Base-by-base conservation (phyloP, 2,113 vertebrate species). In the Atherinomorus stipes region DNA sequence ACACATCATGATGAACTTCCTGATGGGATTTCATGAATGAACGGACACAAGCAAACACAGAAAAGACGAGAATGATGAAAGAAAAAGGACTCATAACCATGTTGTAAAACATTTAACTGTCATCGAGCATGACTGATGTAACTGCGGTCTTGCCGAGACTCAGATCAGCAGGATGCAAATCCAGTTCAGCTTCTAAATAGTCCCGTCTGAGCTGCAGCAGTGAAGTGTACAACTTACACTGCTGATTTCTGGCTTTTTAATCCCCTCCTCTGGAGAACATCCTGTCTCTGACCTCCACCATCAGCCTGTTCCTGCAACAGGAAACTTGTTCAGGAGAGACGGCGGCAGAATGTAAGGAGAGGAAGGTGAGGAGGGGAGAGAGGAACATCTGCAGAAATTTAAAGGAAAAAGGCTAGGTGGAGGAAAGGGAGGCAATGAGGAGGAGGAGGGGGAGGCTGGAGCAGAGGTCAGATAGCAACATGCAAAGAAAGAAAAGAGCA, bases 231-330 rank as follows among this genome's bases (percentile, higher is more conserved):
- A 47, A 45, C 18, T 26, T 64, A 16, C 19, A 9, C 16, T 28
- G 60, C 60, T 47, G 42, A 28, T 42, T 23, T 62, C 22, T 12
- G 21, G 38, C 38, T 11, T 26, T 42, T 18, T 62, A n/a, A 21
- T 18, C 38, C 49, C 38, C 16, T 19, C 15, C 54, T 52, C 42
- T 62, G 21, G 42, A 49, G 66, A 42, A 69, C 53, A 58, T 87
- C 81, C 85, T 72, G 74, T 65, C 15, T 68, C 71, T 72, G 81
- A 53, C 70, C 74, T 74, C 51, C 65, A 71, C 42, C 80, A 56
- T 68, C 44, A 23, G 37, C 18, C 57, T 37, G 37, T 64, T 87
- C 85, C 85, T 68, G 78, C 2, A 1, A 31, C 78, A 80, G 85
- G 85, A 87, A 87, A 23, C 68, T 51, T 1, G 12, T 25, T 34